Evolutionary conservation across 2,797 vertebrate species (phyloP), one percentile per base, ranked within the genome.

Genomic region (Microchirus variegatus): DNA sequence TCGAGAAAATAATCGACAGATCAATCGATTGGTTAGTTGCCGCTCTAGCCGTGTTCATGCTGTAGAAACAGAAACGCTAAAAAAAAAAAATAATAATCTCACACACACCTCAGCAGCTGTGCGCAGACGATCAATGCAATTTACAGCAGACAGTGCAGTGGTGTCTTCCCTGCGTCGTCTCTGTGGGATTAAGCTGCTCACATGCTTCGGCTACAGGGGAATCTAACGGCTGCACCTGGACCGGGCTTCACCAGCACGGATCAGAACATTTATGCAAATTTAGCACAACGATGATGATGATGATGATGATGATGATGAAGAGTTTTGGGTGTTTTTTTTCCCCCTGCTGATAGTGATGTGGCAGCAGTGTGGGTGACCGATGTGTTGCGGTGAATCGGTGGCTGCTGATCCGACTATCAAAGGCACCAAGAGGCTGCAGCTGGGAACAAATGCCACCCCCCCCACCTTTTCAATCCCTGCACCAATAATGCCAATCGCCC

Each of bases 381-480:
- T 59, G 75, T 47, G 37, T 16, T 16, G 36, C 41, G 15, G 15
- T 42, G 41, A 9, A 68, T 80, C 56, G 71, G 60, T 47, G 54
- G 60, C 66, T 57, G 64, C 73, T 58, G 75, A 74, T 72, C 64
- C 48, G 56, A 4, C 22, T 84, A 90, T 83, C 75, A 59, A 51
- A 71, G 70, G 74, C 53, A 18, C 62, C 67, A 47, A 63, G 66
- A 47, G 64, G 66, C 78, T 83, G 84, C 91, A 93, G 90, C 89
- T 92, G 91, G 79, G 89, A 89, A 89, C 84, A 81, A 86, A 86
- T 74, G 67, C 80, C 66, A 76, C 73, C 72, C 67, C 73, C 73
- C n/a, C n/a, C n/a, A n/a, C n/a, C n/a, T n/a, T 62, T 74, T 75
- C 45, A 73, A 73, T 16, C 36, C 46, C 31, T 1, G 69, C 73